Evolutionary conservation across 1,140 invertebrate genomes (phyloP), one percentile per base, ranked within the genome.

Genomic region (Hyles euphorbiae): DNA sequence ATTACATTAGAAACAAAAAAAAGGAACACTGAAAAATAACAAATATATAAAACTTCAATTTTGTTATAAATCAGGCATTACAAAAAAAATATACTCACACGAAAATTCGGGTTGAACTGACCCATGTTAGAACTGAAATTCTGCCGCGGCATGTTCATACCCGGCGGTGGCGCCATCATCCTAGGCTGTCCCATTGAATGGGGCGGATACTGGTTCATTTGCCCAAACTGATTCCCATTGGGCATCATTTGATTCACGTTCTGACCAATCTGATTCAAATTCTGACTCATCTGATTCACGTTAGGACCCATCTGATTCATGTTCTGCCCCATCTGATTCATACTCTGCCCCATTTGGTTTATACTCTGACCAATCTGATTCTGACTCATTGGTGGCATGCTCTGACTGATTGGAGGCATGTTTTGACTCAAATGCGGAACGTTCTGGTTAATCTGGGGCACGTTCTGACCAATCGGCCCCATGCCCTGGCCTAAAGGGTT

Each of bases 41-140:
- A 1, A 22, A 22, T 1, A 22, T 22, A 22, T 22, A 22, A 22
- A 2, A 22, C 22, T 40, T 5, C 36, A 2, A 40, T 40, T 40
- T 40, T 5, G 8, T 1, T 40, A 40, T 3, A 40, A 40, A 40
- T 40, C 8, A 40, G 22, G 22, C 22, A 22, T 22, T 22, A 0
- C 32, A 48, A 48, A 3, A 48, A 48, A 48, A 12, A 11, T 9
- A 54, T 74, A 86, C 85, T 84, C 65, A 88, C 86, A 58, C 86
- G 83, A 83, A 84, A 87, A 70, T 78, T 88, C 46, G 67, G 68
- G 55, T 85, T 87, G 60, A 67, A 84, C 47, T 83, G 83, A 34
- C 73, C 79, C 66, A 83, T 68, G 58, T 76, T 85, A 2, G 72
- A 72, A 40, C 58, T 83, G 58, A 83, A 88, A 70, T 81, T 85